Conservation (phyloP, 2,113 vertebrate species). For the Loxodonta africana region DNA sequence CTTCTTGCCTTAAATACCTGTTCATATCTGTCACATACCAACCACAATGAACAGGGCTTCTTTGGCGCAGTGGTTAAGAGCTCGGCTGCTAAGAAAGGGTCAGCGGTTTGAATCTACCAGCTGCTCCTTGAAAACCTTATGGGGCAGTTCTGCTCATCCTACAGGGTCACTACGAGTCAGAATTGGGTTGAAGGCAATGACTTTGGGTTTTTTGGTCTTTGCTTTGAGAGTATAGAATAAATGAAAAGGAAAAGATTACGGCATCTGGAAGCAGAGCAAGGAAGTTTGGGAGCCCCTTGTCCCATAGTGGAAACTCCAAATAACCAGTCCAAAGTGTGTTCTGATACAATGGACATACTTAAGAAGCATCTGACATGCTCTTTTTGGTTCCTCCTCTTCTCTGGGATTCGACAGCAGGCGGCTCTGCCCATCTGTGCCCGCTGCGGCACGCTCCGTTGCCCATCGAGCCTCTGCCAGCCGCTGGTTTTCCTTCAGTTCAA, state of each 20-base stretch:
- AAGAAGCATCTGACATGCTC: conserved; percentile 23
- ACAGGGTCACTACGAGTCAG: no score
- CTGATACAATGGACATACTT: conserved; percentile 63
- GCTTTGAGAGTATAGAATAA: neutral
- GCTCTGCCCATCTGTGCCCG: conserved; percentile 58
- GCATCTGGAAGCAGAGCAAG: neutral
- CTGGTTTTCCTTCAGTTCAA: conserved; percentile 89
- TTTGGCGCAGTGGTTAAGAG: neutral
- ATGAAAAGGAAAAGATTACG: neutral
- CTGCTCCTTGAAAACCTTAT: no score
- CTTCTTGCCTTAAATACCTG: neutral
- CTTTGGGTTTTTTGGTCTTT: neutral
- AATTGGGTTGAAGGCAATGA: no score
- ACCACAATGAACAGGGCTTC: neutral
- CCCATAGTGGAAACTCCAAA: neutral
- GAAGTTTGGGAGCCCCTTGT: neutral
- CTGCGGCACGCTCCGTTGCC: conserved; percentile 80
- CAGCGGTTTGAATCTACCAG: no score
- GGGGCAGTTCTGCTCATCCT: no score
- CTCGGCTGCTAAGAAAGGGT: no score
- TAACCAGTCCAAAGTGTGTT: neutral
- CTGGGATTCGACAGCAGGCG: conserved; percentile 39
- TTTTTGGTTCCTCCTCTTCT: conserved; percentile 55
- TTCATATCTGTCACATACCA: neutral
- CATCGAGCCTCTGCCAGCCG: conserved; percentile 84